phyloP scores from a whole-genome alignment of 2,888 invertebrate genomes.

The Muschampia plurimacula region DNA sequence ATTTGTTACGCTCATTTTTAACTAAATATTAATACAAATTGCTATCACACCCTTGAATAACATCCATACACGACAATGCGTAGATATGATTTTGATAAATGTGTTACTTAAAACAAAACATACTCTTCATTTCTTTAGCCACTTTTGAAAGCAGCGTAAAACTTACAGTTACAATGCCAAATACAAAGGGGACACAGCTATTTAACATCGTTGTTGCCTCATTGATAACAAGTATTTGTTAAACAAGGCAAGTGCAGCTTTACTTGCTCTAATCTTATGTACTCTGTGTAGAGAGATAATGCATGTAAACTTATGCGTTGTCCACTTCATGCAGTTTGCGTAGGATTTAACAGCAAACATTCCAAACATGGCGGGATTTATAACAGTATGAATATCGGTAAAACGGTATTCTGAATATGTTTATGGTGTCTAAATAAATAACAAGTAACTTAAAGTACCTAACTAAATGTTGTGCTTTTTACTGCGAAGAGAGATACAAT shows the following conservation, averaged over 20 bases:
- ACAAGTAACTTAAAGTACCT: not conserved
- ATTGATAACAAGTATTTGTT: slow-evolving; percentile 25
- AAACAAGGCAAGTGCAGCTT: slow-evolving; percentile 23
- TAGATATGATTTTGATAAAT: too few species aligned
- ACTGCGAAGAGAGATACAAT: too few species aligned
- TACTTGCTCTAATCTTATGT: slow-evolving; percentile 34
- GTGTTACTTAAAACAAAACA: too few species aligned
- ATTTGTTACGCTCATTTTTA: too few species aligned
- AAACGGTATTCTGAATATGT: slow-evolving; percentile 18
- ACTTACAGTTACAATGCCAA: not conserved
- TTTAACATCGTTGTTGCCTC: not conserved
- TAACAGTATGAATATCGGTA: slow-evolving; percentile 17
- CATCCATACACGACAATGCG: too few species aligned
- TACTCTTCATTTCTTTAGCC: not conserved
- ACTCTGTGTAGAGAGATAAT: slow-evolving; percentile 18
- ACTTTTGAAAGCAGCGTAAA: not conserved
- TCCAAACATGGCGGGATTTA: slow-evolving; percentile 8
- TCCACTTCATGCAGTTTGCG: slow-evolving; percentile 19
- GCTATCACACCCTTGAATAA: too few species aligned
- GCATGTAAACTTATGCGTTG: slow-evolving; percentile 17
- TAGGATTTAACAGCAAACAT: slow-evolving; percentile 26
- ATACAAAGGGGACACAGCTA: not conserved
- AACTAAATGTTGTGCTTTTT: too few species aligned
- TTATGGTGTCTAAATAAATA: not conserved
- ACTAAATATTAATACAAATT: too few species aligned